Evolutionary conservation across 2,113 vertebrate species (phyloP), one percentile per base, ranked within the genome.

Genomic region (Cynopterus brachyotis): DNA sequence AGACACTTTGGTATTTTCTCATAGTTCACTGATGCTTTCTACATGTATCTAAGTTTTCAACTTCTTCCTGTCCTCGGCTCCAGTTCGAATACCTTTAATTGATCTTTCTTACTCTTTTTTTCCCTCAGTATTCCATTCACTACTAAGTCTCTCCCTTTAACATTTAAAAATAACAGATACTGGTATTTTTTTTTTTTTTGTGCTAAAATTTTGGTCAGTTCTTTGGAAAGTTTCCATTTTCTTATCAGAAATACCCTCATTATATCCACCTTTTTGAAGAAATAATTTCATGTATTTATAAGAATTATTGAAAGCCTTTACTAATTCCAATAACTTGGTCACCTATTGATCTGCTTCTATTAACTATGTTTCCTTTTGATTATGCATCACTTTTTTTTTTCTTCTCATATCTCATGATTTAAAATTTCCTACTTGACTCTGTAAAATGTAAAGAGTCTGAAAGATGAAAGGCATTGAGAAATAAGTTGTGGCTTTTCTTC

Each of bases 141-240:
- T 79, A 35, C n/a, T 85, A 86, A 92, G 26, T 4, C 1, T 93
- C 13, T 89, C 60, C 17, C 13, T 55, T 76, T 30, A 75, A 64
- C 35, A 92, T 87, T 69, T 45, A 70, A 80, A 94, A 86, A 57
- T 28, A 78, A 81, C 4, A 94, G 19, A 67, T 73, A 69, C 8
- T 78, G 7, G 35, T 55, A 35, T 47, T 60, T 69, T 88, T 20
- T 26, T 78, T 73, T 15, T 89, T 94, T 50, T 72, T 35, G 19
- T 78, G 12, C 32, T 90, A 24, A n/a, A 76, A 32, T 75, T 95
- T 40, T 37, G 73, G 35, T 66, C 85, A 57, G 5, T 47, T 92
- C 35, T 95, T 93, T 50, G 53, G 35, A 73, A 95, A 91, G 7
- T 79, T 95, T 96, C 15, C 30, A 75, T 67, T 92, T 80, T 87